These are phyloP conservation scores for Gallinago jamesoni DNA, from an alignment of 2,113 vertebrate species.

Conservation along the genomic window DNA sequence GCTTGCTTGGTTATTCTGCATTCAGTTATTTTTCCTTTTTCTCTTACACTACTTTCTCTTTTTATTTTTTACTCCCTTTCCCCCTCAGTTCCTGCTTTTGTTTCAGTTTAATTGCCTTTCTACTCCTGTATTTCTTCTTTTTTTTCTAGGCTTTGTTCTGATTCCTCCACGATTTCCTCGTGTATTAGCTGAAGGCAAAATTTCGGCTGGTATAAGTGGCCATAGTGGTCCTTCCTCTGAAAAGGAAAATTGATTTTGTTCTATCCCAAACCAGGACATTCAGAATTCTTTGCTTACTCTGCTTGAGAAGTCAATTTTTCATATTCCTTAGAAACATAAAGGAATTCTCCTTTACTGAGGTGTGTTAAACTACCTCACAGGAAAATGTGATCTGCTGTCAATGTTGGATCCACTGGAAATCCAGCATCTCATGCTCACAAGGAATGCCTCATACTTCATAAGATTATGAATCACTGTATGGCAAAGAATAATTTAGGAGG, in stretches of 20 bases:
- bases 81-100: background rate
- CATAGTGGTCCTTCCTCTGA: background rate
- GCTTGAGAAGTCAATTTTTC: background rate
- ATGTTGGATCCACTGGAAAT: background rate
- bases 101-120: background rate
- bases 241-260: background rate
- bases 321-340: background rate
- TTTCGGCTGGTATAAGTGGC: background rate
- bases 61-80: background rate
- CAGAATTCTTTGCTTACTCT: background rate
- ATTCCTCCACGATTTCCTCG: background rate
- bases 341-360: background rate
- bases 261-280: background rate
- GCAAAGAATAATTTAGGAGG: background rate
- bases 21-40: background rate
- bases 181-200: background rate
- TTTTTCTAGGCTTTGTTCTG: background rate
- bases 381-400: background rate
- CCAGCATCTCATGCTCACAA: background rate
- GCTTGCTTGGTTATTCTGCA: background rate
- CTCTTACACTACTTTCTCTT: background rate
- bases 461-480: background rate
- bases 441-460: background rate
- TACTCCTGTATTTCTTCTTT: background rate
- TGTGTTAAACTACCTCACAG: background rate